Evolutionary conservation across 2,888 invertebrate genomes (phyloP), one percentile per base, ranked within the genome.

Genomic region (Atrina japonica): DNA sequence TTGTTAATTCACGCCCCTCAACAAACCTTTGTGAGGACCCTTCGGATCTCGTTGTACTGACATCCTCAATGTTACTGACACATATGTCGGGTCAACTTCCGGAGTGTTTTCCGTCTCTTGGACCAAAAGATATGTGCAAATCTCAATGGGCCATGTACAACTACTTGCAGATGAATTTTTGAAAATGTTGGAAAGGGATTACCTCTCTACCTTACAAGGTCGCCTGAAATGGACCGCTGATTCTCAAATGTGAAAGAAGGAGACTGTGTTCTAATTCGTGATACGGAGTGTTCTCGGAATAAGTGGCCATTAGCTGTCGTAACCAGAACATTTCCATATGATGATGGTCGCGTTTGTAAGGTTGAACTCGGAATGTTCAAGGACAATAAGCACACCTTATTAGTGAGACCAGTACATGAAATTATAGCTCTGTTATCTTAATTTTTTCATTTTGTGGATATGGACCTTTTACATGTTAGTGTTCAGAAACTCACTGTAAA

Each of bases 91-190:
- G 29, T 6, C 14, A 35, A 11, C 30, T 27, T n/a, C 35, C 21
- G 14, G 21, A 27, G 7, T 49, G 53, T 11, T 14, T 66, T 5
- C 50, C 29, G 21, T 11, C 63, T 11, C 21, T 74, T n/a, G n/a
- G n/a, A n/a, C n/a, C n/a, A n/a, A n/a, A n/a, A n/a, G n/a, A n/a
- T n/a, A n/a, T 75, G 60, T 75, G 56, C 43, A 53, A 60, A 23
- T 14, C 30, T 9, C 66, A 73, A 45, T 75, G 75, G 70, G 68
- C 29, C 53, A 49, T 18, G 76, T 78, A 9, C 73, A 78, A 27
- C n/a, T 11, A 21, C 40, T 78, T 3, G 68, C 73, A 1, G 61
- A 66, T 45, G 25, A 25, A 35, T 78, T 78, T 50, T 78, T 75
- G 76, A 11, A 3, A 0, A 30, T 59, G 14, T 78, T 75, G 78